Conservation (phyloP, 2,113 vertebrate genomes). For the Paracanthobrama guichenoti region DNA sequence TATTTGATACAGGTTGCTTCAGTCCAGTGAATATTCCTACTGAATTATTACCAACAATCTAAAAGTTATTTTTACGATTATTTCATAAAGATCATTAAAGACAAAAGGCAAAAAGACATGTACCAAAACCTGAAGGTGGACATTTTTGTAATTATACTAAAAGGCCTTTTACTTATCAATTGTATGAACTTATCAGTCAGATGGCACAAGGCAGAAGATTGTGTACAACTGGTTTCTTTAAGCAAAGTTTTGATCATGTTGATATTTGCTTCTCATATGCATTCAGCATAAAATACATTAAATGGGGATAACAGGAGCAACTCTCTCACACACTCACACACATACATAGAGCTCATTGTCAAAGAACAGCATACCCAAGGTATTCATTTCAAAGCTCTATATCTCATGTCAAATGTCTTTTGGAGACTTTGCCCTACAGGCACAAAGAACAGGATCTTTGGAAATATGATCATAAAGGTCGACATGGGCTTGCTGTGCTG, state of each 20-base stretch:
- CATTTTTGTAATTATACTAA: not conserved
- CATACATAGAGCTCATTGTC: no score
- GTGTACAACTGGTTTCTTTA: not conserved
- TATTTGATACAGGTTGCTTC: no score
- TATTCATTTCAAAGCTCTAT: not conserved
- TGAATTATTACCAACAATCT: not conserved
- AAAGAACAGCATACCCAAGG: no score
- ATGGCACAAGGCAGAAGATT: not conserved
- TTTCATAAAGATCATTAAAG: not conserved
- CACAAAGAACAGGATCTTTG: not conserved
- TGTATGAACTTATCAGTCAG: not conserved
- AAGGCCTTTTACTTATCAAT: no score
- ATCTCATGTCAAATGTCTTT: not conserved
- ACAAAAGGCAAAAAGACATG: not conserved
- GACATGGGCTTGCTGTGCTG: not conserved
- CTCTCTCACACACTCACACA: no score
- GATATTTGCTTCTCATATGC: not conserved
- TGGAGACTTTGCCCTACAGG: not conserved
- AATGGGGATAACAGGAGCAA: not conserved
- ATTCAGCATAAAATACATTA: not conserved
- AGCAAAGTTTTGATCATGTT: not conserved
- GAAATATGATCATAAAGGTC: constrained; percentile 18
- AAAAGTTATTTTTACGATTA: not conserved
- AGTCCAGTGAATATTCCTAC: not conserved
- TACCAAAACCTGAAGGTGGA: not conserved